Conservation (phyloP, 2,113 vertebrate species). For the Hylia prasina region DNA sequence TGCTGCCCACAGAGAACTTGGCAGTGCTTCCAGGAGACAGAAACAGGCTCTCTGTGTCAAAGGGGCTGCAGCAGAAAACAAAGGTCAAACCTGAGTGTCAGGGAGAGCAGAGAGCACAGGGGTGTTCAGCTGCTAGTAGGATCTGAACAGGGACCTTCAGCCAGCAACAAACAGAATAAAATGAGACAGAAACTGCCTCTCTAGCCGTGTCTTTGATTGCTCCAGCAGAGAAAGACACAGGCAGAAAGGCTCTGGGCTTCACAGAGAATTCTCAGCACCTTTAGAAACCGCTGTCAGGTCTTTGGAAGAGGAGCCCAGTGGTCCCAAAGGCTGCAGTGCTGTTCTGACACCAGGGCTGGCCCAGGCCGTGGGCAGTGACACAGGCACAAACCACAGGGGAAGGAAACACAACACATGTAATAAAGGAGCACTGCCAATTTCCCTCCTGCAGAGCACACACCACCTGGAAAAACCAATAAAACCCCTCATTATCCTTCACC, state of each 20-base stretch:
- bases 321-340: not conserved
- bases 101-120: not conserved
- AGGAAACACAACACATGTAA: not conserved
- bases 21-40: slow-evolving; percentile 73
- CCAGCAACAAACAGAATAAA: not conserved
- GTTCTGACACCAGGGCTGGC: not conserved
- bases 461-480: not conserved
- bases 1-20: slow-evolving; percentile 81
- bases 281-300: not conserved
- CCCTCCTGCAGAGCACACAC: not conserved
- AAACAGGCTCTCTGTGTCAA: slow-evolving; percentile 78
- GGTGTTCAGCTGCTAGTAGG: not conserved
- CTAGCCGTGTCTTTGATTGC: not conserved
- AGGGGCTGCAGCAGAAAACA: slow-evolving; percentile 75
- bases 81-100: not conserved
- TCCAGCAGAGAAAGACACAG: not conserved
- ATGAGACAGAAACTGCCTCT: not conserved
- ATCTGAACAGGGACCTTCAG: not conserved
- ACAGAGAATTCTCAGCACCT: not conserved
- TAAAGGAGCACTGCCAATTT: not conserved
- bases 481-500: not conserved
- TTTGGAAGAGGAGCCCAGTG: not conserved
- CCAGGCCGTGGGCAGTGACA: not conserved
- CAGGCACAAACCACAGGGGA: not conserved
- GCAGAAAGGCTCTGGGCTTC: rapidly evolving